These are phyloP conservation scores for Chrysomela aeneicollis DNA, from an alignment of 2,888 invertebrate genomes.

Conservation along the genomic window DNA sequence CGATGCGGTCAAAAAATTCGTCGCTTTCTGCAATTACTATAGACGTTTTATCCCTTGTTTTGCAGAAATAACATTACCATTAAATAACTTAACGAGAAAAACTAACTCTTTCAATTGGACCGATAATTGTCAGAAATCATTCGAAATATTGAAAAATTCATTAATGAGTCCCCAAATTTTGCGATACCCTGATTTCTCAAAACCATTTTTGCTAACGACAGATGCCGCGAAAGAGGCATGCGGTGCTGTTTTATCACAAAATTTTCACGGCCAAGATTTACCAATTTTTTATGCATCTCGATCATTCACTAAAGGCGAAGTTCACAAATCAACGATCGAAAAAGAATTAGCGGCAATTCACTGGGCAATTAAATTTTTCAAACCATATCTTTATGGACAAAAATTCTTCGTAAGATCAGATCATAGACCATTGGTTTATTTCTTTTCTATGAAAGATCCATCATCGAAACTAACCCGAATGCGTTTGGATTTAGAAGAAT, in stretches of 20 bases:
- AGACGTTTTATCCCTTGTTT: conserved; percentile 4
- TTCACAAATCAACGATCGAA: too few relatives aligned
- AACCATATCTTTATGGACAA: neutral
- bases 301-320: too few relatives aligned
- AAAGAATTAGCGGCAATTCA: too few relatives aligned
- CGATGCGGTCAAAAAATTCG: neutral
- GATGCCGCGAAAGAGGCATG: conserved; percentile 5
- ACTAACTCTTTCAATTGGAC: neutral
- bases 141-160: neutral
- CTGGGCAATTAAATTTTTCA: neutral
- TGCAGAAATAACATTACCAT: neutral
- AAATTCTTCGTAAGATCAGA: conserved; percentile 13
- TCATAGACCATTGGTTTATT: conserved; percentile 32
- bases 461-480: conserved; percentile 35
- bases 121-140: neutral
- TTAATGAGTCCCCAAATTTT: conserved; percentile 5
- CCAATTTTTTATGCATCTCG: too few relatives aligned
- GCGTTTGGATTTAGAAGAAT: conserved; percentile 28
- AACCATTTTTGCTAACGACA: conserved; percentile 1
- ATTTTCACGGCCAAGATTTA: neutral
- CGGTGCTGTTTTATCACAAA: neutral
- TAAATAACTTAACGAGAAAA: conserved; percentile 4
- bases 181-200: conserved; percentile 7
- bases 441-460: conserved; percentile 36
- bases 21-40: conserved; percentile 6